A percentile compares a stretch with the other conserved stretches of the same genome.
Evolutionary conservation across 2,888 invertebrate genomes (phyloP).

Genomic region (Hedychridium roseum): DNA sequence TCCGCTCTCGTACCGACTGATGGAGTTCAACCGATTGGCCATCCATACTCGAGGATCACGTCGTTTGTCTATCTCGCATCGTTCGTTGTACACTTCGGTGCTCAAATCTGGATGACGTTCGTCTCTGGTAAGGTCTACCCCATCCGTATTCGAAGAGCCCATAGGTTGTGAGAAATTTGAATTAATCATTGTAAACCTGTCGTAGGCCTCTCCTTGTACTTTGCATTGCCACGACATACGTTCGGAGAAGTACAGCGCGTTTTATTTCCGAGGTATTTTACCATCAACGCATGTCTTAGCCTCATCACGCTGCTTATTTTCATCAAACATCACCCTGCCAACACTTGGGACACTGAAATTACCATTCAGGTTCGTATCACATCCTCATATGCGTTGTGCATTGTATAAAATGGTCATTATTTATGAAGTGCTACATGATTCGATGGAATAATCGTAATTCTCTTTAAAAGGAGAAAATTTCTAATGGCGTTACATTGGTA

Average conservation of each 20-base stretch:
- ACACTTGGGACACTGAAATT: slow-evolving; percentile 65
- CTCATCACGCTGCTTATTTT: slow-evolving; percentile 77
- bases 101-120: slow-evolving; percentile 94
- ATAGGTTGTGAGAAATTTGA: too few species aligned
- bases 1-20: slow-evolving; percentile 51
- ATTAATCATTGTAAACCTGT: too few species aligned
- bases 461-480: too few species aligned
- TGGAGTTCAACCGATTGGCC: slow-evolving; percentile 43
- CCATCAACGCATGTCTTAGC: slow-evolving; percentile 79
- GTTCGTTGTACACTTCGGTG: slow-evolving; percentile 83
- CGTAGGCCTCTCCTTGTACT: slow-evolving; percentile 84
- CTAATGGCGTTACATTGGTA: too few species aligned
- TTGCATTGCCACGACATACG: slow-evolving; percentile 83
- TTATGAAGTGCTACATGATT: too few species aligned
- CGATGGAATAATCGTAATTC: too few species aligned
- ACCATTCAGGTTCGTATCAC: slow-evolving; percentile 66
- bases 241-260: slow-evolving; percentile 89
- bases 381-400: too few species aligned
- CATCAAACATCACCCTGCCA: slow-evolving; percentile 69
- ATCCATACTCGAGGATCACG: slow-evolving; percentile 56
- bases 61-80: slow-evolving; percentile 78
- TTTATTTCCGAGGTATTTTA: slow-evolving; percentile 87
- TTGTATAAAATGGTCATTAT: too few species aligned
- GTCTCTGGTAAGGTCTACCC: slow-evolving; percentile 83
- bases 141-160: too few species aligned